Evolutionary conservation across 2,888 invertebrate genomes (phyloP), one percentile per base, ranked within the genome.

Genomic region (Caenorhabditis japonica): DNA sequence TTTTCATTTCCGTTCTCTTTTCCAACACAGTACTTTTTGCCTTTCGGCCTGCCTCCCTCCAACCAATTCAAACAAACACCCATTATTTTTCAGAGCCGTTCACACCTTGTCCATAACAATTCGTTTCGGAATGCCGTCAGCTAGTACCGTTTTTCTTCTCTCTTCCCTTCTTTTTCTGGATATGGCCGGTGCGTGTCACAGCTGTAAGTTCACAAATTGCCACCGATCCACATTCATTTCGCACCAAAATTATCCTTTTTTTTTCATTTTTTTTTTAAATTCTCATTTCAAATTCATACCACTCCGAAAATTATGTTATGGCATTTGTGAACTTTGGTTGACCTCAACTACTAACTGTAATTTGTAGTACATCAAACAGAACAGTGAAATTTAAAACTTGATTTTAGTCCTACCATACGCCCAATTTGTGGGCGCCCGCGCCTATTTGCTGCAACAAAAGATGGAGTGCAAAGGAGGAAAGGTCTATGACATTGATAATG

Each of bases 391-490:
- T 27, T 15, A 10, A 43, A 25, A 13, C 21, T 30, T 10, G 34
- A 23, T 61, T 75, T 36, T 34, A 85, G 85, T 78, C 23, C 77
- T 85, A 23, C 85, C 85, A 2, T 76, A 79, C 23, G 76, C 82
- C 4, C 83, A 83, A 56, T 79, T 75, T 34, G 81, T 84, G 30
- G 84, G 84, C 58, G 79, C 82, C 23, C 68, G 80, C 39, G 81
- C 84, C 12, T 85, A 82, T 59, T 52, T 84, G 55, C 69, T 85
- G 4, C 79, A 83, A 64, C 84, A 83, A 55, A 79, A 77, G 52
- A 83, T 81, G 62, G 85, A 85, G 60, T 85, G 85, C 64, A 78
- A 80, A 53, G 85, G 85, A n/a, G 79, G 77, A 46, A 85, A 85
- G 73, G 78, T 84, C 4, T 84, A 77, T 64, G 84, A 84, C 52